Percentiles rank a stretch among this genome's conserved stretches.
phyloP scores from a whole-genome alignment of 2,888 invertebrate species.

The Metopia argyrocephala region DNA sequence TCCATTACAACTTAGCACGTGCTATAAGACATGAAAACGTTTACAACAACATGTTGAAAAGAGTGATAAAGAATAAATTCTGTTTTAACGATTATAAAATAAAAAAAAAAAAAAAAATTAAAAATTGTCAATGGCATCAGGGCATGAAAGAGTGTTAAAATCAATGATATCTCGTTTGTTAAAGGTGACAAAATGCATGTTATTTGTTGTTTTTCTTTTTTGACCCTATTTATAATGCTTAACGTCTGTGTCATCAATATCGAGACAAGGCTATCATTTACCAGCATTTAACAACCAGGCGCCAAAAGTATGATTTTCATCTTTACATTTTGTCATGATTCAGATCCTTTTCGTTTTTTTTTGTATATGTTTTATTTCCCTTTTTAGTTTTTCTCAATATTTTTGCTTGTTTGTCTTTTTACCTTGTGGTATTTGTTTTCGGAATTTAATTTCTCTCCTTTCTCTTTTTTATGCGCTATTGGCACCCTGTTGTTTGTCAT shows the following conservation, averaged over 20 bases:
- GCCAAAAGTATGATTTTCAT: conserved; percentile 32
- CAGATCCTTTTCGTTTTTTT: conserved; percentile 16
- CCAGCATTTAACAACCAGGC: conserved; percentile 33
- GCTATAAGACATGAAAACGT: not conserved
- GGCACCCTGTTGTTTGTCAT: conserved; percentile 55
- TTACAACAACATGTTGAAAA: not conserved
- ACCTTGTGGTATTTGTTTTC: conserved; percentile 53
- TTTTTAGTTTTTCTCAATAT: not conserved
- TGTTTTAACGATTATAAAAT: too few species aligned
- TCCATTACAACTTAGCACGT: conserved; percentile 45
- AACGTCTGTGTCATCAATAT: conserved; percentile 5
- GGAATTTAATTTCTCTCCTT: conserved; percentile 8
- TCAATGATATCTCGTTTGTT: conserved; percentile 64
- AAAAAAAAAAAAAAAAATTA: conserved; percentile 11
- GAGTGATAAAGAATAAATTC: too few species aligned
- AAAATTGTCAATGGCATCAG: conserved; percentile 31
- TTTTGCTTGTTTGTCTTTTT: conserved; percentile 17
- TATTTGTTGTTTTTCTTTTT: conserved; percentile 31
- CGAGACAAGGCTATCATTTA: conserved; percentile 49
- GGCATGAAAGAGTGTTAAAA: conserved; percentile 49
- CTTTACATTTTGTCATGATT: conserved; percentile 34
- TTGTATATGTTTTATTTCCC: conserved; percentile 17
- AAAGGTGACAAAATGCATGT: conserved; percentile 66
- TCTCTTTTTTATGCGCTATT: conserved; percentile 9
- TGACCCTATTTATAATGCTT: not conserved